A percentile compares a stretch with the other conserved stretches of the same genome.
Conservation (phyloP, 2,888 invertebrate species). For the Osmoderma eremita region DNA sequence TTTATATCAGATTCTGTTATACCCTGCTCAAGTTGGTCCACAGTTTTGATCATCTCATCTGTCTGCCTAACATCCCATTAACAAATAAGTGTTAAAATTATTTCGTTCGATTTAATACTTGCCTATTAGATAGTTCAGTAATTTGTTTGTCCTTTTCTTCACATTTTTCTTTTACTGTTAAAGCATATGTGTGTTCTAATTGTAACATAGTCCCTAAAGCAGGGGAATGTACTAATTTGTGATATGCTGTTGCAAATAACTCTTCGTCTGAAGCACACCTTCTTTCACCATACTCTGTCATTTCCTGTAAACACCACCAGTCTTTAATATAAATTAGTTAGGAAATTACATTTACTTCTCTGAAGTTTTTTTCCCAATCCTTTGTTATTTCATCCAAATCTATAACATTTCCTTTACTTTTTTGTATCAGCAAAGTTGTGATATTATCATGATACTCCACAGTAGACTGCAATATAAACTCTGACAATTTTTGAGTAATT, state of each 20-base stretch:
- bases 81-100: neutral
- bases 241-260: conserved; percentile 86
- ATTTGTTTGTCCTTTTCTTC: conserved; percentile 79
- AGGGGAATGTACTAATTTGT: conserved; percentile 71
- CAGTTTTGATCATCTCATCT: conserved; percentile 88
- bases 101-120: conserved; percentile 40
- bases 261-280: conserved; percentile 86
- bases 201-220: conserved; percentile 88
- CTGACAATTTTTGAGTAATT: conserved; percentile 42
- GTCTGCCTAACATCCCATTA: conserved; percentile 71
- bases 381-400: conserved; percentile 81
- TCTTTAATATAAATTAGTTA: conserved; percentile 4
- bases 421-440: conserved; percentile 41
- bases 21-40: conserved; percentile 81
- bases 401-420: conserved; percentile 68
- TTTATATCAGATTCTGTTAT: conserved; percentile 89
- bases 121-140: conserved; percentile 74
- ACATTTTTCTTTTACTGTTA: conserved; percentile 78
- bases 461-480: conserved; percentile 42
- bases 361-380: conserved; percentile 82
- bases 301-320: conserved; percentile 68
- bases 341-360: conserved; percentile 68
- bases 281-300: conserved; percentile 84
- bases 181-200: conserved; percentile 87
- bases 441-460: conserved; percentile 41